Percentiles rank a stretch among this genome's conserved stretches.
phyloP scores from a whole-genome alignment of 1,140 invertebrate species.

The Drosophila tsacasi region DNA sequence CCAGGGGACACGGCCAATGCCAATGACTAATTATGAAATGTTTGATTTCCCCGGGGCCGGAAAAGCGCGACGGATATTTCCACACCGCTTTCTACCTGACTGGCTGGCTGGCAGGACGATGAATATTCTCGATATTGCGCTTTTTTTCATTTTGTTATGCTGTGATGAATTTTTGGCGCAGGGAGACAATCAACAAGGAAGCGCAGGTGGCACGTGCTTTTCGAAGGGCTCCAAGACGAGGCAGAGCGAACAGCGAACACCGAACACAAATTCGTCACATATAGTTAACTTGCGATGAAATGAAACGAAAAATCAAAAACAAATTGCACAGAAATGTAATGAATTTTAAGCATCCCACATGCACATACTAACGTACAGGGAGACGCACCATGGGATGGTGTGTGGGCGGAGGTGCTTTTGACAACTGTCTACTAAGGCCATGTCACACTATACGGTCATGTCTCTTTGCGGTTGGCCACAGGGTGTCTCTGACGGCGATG shows the following conservation, averaged over 20 bases:
- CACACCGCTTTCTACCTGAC: constrained; percentile 55
- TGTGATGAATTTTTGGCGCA: constrained; percentile 56
- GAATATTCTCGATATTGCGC: constrained; percentile 63
- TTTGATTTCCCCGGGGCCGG: constrained; percentile 81
- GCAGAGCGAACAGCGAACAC: not conserved
- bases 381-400: constrained; percentile 12
- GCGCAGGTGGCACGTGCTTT: constrained; percentile 55
- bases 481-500: constrained; percentile 76
- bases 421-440: constrained; percentile 81
- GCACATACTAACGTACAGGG: constrained; percentile 27
- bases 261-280: constrained; percentile 51
- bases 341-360: constrained; percentile 81
- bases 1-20: constrained; percentile 62
- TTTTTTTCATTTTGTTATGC: constrained; percentile 51
- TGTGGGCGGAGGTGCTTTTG: constrained; percentile 56
- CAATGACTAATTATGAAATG: constrained; percentile 85
- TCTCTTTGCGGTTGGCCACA: constrained; percentile 81
- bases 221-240: constrained; percentile 5
- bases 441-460: constrained; percentile 79
- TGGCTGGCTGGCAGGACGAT: constrained; percentile 49
- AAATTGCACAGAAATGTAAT: constrained; percentile 81
- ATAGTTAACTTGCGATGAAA: constrained; percentile 64
- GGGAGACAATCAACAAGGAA: constrained; percentile 66
- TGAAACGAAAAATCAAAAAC: constrained; percentile 83
- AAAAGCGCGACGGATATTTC: constrained; percentile 76